phyloP scores from a whole-genome alignment of 1,140 invertebrate genomes.

The Philopotamus ludificatus region DNA sequence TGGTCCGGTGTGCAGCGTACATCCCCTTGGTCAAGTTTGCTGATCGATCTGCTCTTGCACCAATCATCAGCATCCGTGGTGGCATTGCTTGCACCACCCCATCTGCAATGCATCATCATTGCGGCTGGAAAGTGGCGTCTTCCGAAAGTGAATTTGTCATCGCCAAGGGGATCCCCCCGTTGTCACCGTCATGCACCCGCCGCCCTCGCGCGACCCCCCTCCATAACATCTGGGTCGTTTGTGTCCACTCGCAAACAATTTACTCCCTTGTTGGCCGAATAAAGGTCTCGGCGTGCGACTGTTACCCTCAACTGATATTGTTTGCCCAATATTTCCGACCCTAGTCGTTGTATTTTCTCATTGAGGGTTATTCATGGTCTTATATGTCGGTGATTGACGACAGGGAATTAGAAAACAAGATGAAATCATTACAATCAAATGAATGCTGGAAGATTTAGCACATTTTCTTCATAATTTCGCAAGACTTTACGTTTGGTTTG shows the following conservation, averaged over 20 bases:
- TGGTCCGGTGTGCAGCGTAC: background rate
- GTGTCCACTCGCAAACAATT: conserved; percentile 25
- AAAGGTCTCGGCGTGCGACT: background rate
- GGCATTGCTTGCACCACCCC: no score
- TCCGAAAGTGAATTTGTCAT: conserved; percentile 1
- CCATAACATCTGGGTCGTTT: conserved; percentile 27
- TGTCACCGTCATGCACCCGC: background rate
- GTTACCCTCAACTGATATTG: conserved; percentile 10
- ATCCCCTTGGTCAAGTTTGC: background rate
- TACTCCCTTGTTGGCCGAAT: conserved; percentile 25
- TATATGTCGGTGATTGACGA: no score
- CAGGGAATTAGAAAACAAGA: no score
- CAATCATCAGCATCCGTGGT: background rate
- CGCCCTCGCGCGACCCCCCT: background rate
- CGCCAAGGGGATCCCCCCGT: background rate
- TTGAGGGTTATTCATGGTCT: conserved; percentile 19
- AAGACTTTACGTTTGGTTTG: no score
- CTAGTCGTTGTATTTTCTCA: conserved; percentile 8
- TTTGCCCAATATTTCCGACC: conserved; percentile 29
- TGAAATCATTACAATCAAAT: no score
- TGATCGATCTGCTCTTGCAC: background rate
- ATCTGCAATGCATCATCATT: background rate
- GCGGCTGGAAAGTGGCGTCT: background rate
- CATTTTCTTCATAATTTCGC: no score
- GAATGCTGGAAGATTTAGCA: no score